A percentile compares a stretch with the other conserved stretches of the same genome.
Conservation (phyloP, 2,113 vertebrate genomes). For the Anas platyrhynchos region DNA sequence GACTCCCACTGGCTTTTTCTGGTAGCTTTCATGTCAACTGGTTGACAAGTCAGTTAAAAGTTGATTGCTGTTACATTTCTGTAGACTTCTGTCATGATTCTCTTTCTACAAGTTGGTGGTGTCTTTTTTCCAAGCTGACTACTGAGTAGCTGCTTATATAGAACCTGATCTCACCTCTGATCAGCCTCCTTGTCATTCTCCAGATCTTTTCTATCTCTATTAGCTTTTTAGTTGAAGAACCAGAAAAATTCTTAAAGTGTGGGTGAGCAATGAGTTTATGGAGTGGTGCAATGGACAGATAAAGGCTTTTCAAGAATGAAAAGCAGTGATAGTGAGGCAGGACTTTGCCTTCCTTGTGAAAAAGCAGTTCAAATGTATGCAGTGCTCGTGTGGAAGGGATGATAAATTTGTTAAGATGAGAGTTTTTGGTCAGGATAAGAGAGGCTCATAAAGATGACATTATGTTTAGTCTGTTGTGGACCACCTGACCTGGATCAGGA, state of each 20-base stretch:
- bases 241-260: neutral
- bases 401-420: neutral
- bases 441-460: neutral
- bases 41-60: neutral
- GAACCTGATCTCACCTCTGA: neutral
- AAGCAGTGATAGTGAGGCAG: neutral
- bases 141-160: neutral
- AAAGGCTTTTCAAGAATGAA: neutral
- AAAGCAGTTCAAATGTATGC: neutral
- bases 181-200: neutral
- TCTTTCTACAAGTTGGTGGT: fast-evolving
- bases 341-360: neutral
- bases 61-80: neutral
- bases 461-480: neutral
- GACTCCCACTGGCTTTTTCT: neutral
- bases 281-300: neutral
- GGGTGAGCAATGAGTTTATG: neutral
- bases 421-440: neutral
- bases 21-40: neutral
- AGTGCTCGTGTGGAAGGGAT: neutral
- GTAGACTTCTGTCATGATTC: neutral
- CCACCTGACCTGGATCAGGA: neutral
- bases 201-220: neutral
- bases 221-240: neutral
- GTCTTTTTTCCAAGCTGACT: neutral